Evolutionary conservation across 2,797 vertebrate species (phyloP).

Genomic region (Aphelocoma californica): DNA sequence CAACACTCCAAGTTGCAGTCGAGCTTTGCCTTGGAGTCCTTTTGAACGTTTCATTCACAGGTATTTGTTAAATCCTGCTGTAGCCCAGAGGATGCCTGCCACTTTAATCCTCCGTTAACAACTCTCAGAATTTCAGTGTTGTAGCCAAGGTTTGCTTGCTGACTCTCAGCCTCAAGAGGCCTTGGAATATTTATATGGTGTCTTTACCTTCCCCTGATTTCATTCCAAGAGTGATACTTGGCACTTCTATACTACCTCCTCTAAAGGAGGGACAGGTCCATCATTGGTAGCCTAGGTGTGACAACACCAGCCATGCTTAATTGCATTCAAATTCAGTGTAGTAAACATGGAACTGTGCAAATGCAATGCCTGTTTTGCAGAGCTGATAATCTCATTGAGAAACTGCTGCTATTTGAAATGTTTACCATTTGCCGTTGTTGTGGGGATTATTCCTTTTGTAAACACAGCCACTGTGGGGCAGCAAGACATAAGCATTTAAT

Average conservation of each 20-base stretch:
- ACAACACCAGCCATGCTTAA: neutral
- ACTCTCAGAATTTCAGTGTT: neutral
- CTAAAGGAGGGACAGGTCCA: neutral
- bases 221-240: neutral
- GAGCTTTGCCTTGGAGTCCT: conserved; percentile 22
- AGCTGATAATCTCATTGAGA: neutral
- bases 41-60: neutral
- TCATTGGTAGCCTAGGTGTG: neutral
- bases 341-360: neutral
- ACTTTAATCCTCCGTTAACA: conserved; percentile 27
- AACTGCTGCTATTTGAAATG: neutral
- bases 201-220: neutral
- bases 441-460: neutral
- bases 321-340: neutral
- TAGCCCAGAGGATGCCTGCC: conserved; percentile 35
- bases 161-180: neutral
- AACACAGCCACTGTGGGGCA: neutral
- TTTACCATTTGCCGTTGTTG: neutral
- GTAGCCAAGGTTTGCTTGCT: neutral
- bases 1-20: conserved; percentile 6
- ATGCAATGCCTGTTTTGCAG: neutral
- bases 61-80: conserved; percentile 24
- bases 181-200: neutral
- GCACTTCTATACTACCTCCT: neutral
- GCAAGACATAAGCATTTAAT: neutral